Conservation (phyloP, 2,797 vertebrate species). For the Echiichthys vipera region DNA sequence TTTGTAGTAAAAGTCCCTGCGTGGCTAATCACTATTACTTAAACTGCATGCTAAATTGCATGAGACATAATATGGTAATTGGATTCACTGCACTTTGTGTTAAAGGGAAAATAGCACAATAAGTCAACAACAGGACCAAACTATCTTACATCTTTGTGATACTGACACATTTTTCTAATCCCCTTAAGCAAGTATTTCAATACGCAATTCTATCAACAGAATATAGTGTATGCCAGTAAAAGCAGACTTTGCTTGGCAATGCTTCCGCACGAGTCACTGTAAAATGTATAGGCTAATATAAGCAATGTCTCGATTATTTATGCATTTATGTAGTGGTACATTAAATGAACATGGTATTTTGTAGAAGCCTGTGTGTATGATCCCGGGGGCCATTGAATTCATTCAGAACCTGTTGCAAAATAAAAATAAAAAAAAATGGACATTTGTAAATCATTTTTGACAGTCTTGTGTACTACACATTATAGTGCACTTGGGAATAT, state of each 20-base stretch:
- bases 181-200: constrained; percentile 10
- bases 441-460: not conserved
- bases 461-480: not conserved
- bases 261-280: not conserved
- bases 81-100: not conserved
- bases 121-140: not conserved
- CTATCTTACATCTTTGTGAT: not conserved
- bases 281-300: constrained; percentile 7
- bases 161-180: not conserved
- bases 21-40: not conserved
- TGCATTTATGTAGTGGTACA: not conserved
- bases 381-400: not conserved
- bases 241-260: not conserved
- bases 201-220: not conserved
- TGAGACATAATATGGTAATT: not conserved
- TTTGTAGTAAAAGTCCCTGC: not conserved
- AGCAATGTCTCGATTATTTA: constrained; percentile 6
- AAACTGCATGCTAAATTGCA: no score
- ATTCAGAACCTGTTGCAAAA: constrained; percentile 12
- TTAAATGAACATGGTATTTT: constrained; percentile 14
- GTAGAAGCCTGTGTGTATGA: not conserved
- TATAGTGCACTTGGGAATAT: not conserved
- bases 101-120: not conserved
- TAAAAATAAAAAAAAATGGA: not conserved
- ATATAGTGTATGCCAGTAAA: not conserved